These are phyloP conservation scores for Microcebus lehilahytsara DNA, from an alignment of 2,113 vertebrate genomes.

Conservation along the genomic window DNA sequence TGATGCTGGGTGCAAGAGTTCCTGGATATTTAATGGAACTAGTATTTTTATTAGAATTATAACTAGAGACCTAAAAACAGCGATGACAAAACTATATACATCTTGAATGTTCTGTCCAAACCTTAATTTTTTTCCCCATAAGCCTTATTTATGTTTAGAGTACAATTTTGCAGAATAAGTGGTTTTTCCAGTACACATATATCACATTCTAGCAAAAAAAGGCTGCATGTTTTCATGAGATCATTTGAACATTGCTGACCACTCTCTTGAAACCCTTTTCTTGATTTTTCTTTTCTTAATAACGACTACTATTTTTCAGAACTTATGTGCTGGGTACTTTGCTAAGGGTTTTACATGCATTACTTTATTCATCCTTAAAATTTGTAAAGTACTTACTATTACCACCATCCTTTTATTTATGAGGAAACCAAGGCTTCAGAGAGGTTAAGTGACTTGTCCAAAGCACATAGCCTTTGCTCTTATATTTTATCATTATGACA, in stretches of 20 bases:
- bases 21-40: neutral
- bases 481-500: neutral
- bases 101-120: neutral
- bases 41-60: neutral
- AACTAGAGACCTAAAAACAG: neutral
- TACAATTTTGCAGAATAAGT: neutral
- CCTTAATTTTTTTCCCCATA: neutral
- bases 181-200: neutral
- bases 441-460: neutral
- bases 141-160: neutral
- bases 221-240: neutral
- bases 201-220: neutral
- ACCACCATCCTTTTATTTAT: neutral
- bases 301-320: neutral
- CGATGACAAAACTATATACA: neutral
- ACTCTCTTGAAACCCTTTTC: neutral
- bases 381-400: neutral
- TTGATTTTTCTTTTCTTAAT: neutral
- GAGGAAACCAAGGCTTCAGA: neutral
- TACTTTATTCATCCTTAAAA: neutral
- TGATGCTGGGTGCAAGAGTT: neutral
- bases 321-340: neutral
- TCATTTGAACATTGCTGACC: neutral
- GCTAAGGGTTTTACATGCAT: neutral
- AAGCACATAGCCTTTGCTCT: neutral